Evolutionary conservation across 1,140 invertebrate genomes (phyloP).

Genomic region (Caenorhabditis brenneri): DNA sequence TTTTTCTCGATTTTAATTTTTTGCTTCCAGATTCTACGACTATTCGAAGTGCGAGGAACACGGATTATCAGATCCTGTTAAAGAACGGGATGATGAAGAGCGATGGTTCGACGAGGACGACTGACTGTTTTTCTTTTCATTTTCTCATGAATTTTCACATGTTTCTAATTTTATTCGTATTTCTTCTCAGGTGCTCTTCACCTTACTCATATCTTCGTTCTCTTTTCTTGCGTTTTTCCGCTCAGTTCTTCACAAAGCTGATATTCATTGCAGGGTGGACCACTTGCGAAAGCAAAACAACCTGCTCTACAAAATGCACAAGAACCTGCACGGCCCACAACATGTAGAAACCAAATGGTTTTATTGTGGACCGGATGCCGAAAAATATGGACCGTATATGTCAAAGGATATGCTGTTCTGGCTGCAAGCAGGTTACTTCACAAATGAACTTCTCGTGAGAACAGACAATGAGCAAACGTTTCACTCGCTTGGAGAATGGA

Average conservation of each 20-base stretch:
- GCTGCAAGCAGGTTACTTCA: constrained; percentile 21
- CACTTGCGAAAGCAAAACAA: background rate
- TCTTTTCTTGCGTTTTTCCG: too few relatives aligned
- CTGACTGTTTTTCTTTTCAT: background rate
- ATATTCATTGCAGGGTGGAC: background rate
- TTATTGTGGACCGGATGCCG: background rate
- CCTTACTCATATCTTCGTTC: background rate
- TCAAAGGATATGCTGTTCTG: constrained; percentile 20
- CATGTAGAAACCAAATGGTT: background rate
- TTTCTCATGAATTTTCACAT: background rate
- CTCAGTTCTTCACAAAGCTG: too few relatives aligned
- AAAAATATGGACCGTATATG: constrained; percentile 14
- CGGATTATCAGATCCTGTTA: background rate
- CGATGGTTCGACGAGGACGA: constrained; percentile 50
- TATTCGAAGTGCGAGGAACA: constrained; percentile 1
- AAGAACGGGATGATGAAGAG: constrained; percentile 43
- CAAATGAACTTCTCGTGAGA: background rate
- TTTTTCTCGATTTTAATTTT: too few relatives aligned
- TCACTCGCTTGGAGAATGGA: constrained; percentile 11
- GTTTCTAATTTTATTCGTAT: background rate
- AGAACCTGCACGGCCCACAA: background rate
- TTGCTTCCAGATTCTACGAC: constrained; percentile 45
- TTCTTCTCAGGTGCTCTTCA: background rate
- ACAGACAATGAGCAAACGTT: constrained; percentile 13
- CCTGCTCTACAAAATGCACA: too few relatives aligned